Conservation (phyloP, 1,140 invertebrate species). For the Cheumatopsyche charites region DNA sequence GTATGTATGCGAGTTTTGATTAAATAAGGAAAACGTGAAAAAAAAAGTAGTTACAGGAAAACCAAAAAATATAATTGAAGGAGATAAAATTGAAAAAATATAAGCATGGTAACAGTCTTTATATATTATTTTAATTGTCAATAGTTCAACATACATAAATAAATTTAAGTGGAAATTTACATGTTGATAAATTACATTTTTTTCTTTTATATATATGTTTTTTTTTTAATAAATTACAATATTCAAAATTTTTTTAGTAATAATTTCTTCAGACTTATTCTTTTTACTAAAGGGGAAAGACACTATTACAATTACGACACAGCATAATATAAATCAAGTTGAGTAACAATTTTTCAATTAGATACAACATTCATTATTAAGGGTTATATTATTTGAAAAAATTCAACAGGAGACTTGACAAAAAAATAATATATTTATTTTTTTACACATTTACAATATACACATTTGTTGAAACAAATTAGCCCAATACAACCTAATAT, state of each 20-base stretch:
- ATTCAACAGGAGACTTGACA: background rate
- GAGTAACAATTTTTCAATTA: background rate
- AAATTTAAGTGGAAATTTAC: constrained; percentile 46
- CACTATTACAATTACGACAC: constrained; percentile 41
- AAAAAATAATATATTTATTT: constrained; percentile 14
- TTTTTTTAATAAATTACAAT: constrained; percentile 1
- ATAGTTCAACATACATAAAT: constrained; percentile 47
- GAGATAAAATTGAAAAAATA: constrained; percentile 18
- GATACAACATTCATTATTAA: constrained; percentile 8
- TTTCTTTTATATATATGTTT: constrained; percentile 9
- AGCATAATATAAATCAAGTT: constrained; percentile 29
- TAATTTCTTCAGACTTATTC: constrained; percentile 44
- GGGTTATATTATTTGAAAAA: background rate
- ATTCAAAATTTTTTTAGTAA: constrained; percentile 29
- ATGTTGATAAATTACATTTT: constrained; percentile 32
- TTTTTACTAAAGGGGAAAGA: constrained; percentile 42
- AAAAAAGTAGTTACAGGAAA: background rate
- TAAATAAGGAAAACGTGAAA: no score
- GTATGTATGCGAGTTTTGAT: no score
- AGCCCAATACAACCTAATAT: no score
- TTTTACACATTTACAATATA: background rate
- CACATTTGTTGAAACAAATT: no score
- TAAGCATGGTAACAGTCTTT: constrained; percentile 48
- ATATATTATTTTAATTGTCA: constrained; percentile 47
- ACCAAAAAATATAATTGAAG: background rate